Conservation (phyloP, 1,140 invertebrate genomes). For the Ceratosolen solmsi region DNA sequence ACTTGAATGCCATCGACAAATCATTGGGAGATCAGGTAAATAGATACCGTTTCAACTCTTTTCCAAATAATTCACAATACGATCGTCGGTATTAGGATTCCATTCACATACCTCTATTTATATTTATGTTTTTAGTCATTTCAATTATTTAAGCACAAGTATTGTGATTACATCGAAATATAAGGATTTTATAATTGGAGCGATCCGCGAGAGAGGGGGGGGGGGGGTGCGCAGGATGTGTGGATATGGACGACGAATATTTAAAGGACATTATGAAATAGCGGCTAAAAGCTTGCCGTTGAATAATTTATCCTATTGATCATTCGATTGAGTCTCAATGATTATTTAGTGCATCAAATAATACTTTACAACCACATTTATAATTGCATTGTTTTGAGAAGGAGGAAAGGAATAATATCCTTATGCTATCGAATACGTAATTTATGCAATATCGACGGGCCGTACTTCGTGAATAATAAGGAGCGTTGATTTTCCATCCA, state of each 20-base stretch:
- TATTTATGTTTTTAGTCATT: not conserved
- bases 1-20: constrained; percentile 93
- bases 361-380: constrained; percentile 27
- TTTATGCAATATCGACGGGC: no score
- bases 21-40: constrained; percentile 89
- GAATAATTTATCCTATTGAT: not conserved
- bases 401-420: not conserved
- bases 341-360: not conserved
- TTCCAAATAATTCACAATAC: not conserved
- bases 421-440: not conserved
- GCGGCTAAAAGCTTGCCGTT: not conserved
- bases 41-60: not conserved
- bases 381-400: constrained; percentile 1
- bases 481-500: no score
- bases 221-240: no score
- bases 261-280: not conserved
- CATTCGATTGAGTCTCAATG: not conserved
- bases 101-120: not conserved
- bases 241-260: no score
- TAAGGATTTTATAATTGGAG: no score
- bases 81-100: no score
- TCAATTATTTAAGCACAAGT: not conserved
- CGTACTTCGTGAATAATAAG: no score
- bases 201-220: no score
- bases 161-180: not conserved